Evolutionary conservation across 2,113 vertebrate genomes (phyloP), one percentile per base, ranked within the genome.

Genomic region (Sorex araneus): DNA sequence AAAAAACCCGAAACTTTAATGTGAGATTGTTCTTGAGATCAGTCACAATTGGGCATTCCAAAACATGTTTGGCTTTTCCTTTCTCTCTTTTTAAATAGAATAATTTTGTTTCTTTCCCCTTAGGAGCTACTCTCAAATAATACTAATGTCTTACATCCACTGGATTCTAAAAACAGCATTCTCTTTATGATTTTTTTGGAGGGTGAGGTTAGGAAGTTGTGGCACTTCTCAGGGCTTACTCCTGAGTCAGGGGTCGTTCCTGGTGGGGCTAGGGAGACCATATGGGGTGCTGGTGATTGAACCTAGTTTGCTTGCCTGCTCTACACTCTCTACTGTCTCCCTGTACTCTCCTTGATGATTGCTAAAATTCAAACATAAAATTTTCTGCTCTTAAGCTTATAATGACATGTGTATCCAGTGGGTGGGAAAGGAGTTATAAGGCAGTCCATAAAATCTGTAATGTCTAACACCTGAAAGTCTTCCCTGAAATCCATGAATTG

Each of bases 361-460:
- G 69, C 36, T 83, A 43, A 91, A 45, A 23, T 30, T 47, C 34
- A 30, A 85, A 36, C 28, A 74, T 85, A 28, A n/a, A 74, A 78
- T 79, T 90, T 90, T 47, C 16, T 9, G 60, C 27, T 87, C 43
- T 76, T 57, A 25, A 84, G 83, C 34, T 76, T 69, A 21, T 45
- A 89, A 43, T 1, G 12, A 3, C 63, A 12, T 43, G 4, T 63
- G 16, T 30, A 0, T 50, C 70, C 32, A 4, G 1, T 74, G 28
- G 0, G 19, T 57, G 2, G 57, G 0, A 32, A 3, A 28, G 8
- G 19, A 67, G 25, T 11, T 43, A 64, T 2, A 79, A 73, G 82
- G 50, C 2, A 30, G 27, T 64, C 25, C 6, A 27, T 30, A 6
- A 71, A 76, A 80, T 28, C 11, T 23, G 23, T 67, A 50, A 66